phyloP scores from a whole-genome alignment of 2,797 vertebrate genomes.

The Dicrostonyx torquatus region DNA sequence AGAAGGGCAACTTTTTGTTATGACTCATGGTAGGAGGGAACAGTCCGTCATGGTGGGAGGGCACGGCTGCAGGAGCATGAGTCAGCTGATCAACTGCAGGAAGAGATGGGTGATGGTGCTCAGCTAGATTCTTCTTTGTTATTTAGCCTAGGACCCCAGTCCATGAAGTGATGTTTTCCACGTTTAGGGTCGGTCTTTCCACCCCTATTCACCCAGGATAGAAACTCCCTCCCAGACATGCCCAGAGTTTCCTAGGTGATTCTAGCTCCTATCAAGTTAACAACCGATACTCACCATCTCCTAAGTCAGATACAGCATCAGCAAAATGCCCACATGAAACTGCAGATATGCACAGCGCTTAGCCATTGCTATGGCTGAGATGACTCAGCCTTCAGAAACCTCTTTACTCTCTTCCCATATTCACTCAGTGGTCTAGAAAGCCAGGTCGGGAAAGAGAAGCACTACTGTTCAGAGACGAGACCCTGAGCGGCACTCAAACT shows the following conservation, averaged over 20 bases:
- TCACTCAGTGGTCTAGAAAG: background rate
- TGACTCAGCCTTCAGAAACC: background rate
- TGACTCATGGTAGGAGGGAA: background rate
- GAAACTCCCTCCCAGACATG: background rate
- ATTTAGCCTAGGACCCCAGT: background rate
- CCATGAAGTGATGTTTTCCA: background rate
- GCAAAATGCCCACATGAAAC: background rate
- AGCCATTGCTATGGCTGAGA: background rate
- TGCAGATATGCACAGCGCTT: background rate
- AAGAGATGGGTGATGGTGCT: background rate
- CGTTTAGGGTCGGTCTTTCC: background rate
- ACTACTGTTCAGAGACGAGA: background rate
- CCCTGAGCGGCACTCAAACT: accelerated
- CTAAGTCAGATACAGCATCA: background rate
- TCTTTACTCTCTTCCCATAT: background rate
- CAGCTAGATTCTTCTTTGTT: too few species aligned
- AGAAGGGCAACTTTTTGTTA: background rate
- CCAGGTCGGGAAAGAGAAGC: background rate
- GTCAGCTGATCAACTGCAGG: background rate
- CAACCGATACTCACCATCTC: background rate
- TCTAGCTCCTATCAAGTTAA: background rate
- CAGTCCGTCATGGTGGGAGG: background rate
- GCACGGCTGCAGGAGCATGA: background rate
- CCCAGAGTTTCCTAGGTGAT: background rate
- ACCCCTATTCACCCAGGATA: background rate